A percentile compares a stretch with the other conserved stretches of the same genome.
phyloP scores from a whole-genome alignment of 2,113 vertebrate genomes.

The Ariopsis seemanni region DNA sequence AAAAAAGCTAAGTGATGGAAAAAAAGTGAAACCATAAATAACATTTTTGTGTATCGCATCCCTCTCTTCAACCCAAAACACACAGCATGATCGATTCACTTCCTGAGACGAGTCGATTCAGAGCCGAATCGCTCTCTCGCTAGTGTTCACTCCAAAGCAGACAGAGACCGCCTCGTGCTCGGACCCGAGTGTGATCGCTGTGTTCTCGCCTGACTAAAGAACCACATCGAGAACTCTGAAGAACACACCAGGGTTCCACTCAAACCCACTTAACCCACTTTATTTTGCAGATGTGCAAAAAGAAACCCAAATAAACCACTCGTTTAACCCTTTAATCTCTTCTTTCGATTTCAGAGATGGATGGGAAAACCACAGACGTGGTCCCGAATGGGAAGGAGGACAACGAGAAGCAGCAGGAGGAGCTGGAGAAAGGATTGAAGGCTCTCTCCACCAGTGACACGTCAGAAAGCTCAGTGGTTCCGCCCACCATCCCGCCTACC shows the following conservation, averaged over 20 bases:
- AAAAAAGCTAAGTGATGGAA: background rate
- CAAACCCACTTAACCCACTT: background rate
- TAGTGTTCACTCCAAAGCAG: background rate
- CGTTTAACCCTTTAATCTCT: background rate
- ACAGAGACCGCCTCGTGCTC: background rate
- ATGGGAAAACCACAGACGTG: conserved; percentile 61
- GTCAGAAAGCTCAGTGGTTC: conserved; percentile 67
- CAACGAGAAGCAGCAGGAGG: conserved; percentile 73
- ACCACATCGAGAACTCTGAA: background rate
- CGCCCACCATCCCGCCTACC: conserved; percentile 67
- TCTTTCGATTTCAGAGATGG: conserved; percentile 48
- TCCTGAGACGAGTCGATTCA: background rate
- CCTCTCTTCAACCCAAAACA: background rate
- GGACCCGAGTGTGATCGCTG: background rate
- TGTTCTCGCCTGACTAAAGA: background rate
- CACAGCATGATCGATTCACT: background rate
- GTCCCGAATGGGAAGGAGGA: conserved; percentile 81
- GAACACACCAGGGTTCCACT: background rate
- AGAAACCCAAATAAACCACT: background rate
- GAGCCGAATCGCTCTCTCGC: background rate
- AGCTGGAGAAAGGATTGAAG: conserved; percentile 80
- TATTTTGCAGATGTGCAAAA: background rate
- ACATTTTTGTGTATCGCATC: background rate
- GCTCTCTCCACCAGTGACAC: conserved; percentile 77
- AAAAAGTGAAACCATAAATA: background rate